These are phyloP conservation scores for Caenorhabditis zanzibari DNA, from an alignment of 2,888 invertebrate genomes.

Conservation along the genomic window DNA sequence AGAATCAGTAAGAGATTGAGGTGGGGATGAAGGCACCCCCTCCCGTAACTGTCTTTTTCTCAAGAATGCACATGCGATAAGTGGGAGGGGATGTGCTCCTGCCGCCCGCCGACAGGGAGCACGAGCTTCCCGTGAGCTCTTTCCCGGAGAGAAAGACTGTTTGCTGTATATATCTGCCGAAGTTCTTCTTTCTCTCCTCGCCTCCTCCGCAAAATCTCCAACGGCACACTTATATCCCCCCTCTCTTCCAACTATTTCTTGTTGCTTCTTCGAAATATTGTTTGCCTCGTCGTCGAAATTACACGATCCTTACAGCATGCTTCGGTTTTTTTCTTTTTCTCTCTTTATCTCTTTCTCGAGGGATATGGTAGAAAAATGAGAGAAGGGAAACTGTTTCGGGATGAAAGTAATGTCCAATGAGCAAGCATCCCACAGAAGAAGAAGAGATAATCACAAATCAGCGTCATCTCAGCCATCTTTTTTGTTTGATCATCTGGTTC, in stretches of 20 bases:
- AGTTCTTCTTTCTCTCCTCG: not conserved
- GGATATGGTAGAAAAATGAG: constrained; percentile 3
- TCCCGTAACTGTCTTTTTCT: constrained; percentile 39
- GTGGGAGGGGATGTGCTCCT: constrained; percentile 56
- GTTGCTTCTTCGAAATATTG: constrained; percentile 38
- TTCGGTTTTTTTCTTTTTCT: not conserved
- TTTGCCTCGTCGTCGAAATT: constrained; percentile 58
- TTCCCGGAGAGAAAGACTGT: constrained; percentile 23
- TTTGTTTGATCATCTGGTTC: constrained; percentile 49
- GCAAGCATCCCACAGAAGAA: not conserved
- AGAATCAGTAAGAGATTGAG: constrained; percentile 21
- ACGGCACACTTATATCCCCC: constrained; percentile 56
- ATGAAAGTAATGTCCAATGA: constrained; percentile 42
- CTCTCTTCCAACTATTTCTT: not conserved
- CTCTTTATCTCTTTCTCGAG: not conserved
- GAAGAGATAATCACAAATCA: constrained; percentile 47
- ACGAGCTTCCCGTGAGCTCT: constrained; percentile 42
- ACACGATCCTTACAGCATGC: constrained; percentile 63
- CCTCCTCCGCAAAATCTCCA: constrained; percentile 65
- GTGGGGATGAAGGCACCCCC: not conserved
- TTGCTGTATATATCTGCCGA: constrained; percentile 49
- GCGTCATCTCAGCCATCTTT: constrained; percentile 11
- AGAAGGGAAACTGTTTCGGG: not conserved
- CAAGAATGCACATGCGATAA: constrained; percentile 66
- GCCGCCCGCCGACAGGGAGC: constrained; percentile 57